A percentile compares a stretch with the other conserved stretches of the same genome.
phyloP scores from a whole-genome alignment of 2,113 vertebrate species.

The Polyodon spathula region DNA sequence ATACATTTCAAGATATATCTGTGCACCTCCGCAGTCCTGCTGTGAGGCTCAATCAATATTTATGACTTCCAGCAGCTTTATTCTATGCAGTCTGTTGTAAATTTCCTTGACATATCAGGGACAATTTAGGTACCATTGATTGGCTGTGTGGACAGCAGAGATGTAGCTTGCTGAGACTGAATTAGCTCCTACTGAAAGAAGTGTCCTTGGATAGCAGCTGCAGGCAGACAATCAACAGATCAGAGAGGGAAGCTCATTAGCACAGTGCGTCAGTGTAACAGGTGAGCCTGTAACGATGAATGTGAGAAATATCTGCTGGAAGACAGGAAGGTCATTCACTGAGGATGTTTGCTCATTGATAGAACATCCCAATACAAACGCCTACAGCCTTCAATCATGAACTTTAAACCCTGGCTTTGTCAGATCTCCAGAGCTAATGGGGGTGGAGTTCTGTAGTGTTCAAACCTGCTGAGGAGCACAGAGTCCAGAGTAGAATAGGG shows the following conservation, averaged over 20 bases:
- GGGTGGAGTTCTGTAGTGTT: too few species aligned
- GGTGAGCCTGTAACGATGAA: background rate
- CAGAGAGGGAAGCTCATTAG: conserved; percentile 10
- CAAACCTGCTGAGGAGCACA: too few species aligned
- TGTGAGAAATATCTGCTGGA: too few species aligned
- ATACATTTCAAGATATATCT: background rate
- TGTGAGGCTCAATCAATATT: background rate
- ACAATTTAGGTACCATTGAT: conserved; percentile 9
- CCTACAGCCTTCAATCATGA: too few species aligned
- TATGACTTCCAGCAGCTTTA: background rate
- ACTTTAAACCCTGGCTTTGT: too few species aligned
- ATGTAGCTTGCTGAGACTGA: background rate
- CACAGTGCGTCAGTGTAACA: conserved; percentile 3
- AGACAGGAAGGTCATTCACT: too few species aligned
- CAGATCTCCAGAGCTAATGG: too few species aligned
- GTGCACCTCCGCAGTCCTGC: background rate
- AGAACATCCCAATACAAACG: too few species aligned
- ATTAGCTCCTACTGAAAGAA: conserved; percentile 1
- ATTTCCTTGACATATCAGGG: conserved; percentile 4
- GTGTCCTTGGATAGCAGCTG: background rate
- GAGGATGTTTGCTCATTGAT: too few species aligned
- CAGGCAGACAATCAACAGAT: conserved; percentile 13
- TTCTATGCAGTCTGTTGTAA: background rate
- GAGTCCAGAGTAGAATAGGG: too few species aligned
- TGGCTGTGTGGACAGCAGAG: background rate